phyloP scores from a whole-genome alignment of 2,888 invertebrate species.

The Dryocosmus kuriphilus region DNA sequence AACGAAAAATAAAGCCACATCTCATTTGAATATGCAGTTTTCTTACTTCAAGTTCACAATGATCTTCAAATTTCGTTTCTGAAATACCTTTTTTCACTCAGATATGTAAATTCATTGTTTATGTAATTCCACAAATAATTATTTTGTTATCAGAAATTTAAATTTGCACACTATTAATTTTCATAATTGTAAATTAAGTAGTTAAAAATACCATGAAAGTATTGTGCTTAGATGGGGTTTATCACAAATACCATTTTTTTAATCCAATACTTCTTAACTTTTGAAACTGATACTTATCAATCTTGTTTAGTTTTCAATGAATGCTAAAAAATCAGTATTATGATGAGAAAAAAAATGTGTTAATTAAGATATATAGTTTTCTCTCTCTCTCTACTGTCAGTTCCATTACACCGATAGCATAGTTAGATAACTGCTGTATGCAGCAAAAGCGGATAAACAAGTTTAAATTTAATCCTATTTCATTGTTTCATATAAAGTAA shows the following conservation, averaged over 20 bases:
- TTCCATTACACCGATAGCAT: not conserved
- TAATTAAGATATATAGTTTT: not conserved
- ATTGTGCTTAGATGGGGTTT: not conserved
- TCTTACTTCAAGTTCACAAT: not conserved
- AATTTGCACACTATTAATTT: not conserved
- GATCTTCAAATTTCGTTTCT: not conserved
- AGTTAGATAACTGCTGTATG: too few relatives aligned
- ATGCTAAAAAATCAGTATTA: not conserved
- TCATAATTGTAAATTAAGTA: not conserved
- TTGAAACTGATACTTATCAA: too few relatives aligned
- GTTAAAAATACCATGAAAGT: not conserved
- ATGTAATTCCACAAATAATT: not conserved
- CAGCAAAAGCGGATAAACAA: not conserved
- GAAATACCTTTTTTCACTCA: not conserved
- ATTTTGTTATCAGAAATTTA: not conserved
- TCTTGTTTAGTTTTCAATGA: too few relatives aligned
- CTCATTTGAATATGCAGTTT: conserved; percentile 21
- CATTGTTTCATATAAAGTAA: not conserved
- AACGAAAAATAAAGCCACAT: conserved; percentile 6
- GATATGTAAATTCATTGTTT: not conserved
- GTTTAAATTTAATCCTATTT: not conserved
- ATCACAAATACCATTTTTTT: not conserved
- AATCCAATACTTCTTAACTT: not conserved
- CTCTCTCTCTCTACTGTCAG: not conserved
- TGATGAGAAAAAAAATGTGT: not conserved